Percentiles rank a stretch among this genome's conserved stretches.
phyloP scores from a whole-genome alignment of 2,888 invertebrate genomes.

The Ceramica pisi region DNA sequence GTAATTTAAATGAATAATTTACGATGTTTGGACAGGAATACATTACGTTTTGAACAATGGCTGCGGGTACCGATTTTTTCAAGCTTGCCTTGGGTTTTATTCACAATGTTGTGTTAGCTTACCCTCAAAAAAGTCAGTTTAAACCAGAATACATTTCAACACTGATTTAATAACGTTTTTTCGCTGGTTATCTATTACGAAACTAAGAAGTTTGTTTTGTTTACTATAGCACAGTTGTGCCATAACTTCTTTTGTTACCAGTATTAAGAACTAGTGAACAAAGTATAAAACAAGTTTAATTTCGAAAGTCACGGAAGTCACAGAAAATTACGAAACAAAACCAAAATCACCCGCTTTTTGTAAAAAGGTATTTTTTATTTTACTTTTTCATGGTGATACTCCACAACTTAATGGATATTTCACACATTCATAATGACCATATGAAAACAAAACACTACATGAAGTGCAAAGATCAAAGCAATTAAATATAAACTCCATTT shows the following conservation, averaged over 20 bases:
- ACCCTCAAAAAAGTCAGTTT: not conserved
- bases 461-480: too few species aligned
- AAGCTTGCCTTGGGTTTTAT: conserved; percentile 1
- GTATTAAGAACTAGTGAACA: not conserved
- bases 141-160: conserved; percentile 12
- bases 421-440: too few species aligned
- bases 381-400: too few species aligned
- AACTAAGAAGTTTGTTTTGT: conserved; percentile 11
- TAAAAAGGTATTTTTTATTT: too few species aligned
- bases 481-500: too few species aligned
- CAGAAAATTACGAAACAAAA: too few species aligned
- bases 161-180: conserved; percentile 6
- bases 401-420: too few species aligned
- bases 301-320: too few species aligned
- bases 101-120: conserved; percentile 9
- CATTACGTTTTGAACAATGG: conserved; percentile 10
- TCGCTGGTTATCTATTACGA: not conserved
- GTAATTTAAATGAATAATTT: conserved; percentile 1
- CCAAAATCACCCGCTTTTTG: too few species aligned
- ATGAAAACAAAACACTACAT: too few species aligned
- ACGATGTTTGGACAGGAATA: not conserved
- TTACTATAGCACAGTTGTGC: conserved; percentile 1
- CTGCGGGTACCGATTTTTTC: not conserved
- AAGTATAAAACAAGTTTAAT: too few species aligned
- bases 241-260: conserved; percentile 16